Evolutionary conservation across 2,888 invertebrate species (phyloP).

Genomic region (Hedya salicella): DNA sequence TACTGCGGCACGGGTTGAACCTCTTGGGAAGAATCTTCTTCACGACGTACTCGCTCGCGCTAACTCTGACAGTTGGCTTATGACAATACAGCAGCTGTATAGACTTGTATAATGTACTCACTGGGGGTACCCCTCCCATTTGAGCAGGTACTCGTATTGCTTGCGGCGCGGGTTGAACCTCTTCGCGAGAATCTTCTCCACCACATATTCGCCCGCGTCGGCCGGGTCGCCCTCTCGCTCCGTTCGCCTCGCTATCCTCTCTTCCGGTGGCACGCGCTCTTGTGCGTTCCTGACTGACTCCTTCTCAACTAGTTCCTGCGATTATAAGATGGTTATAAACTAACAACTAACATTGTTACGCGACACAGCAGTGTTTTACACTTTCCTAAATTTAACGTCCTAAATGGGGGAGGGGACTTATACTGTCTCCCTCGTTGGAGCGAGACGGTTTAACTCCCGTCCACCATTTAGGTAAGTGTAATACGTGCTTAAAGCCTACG

Average conservation of each 20-base stretch:
- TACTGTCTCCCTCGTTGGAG: no score
- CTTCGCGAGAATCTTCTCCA: slow-evolving; percentile 94
- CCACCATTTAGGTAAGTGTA: no score
- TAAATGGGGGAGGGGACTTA: no score
- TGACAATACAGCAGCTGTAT: no score
- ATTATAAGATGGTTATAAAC: not conserved
- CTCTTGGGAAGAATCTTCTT: slow-evolving; percentile 94
- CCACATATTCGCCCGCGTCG: slow-evolving; percentile 88
- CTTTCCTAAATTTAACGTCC: no score
- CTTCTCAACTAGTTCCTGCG: slow-evolving; percentile 56
- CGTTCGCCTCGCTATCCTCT: slow-evolving; percentile 79
- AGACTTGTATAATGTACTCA: slow-evolving; percentile 70
- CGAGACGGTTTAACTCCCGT: no score
- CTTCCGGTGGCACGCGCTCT: slow-evolving; percentile 78
- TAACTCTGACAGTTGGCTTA: no score
- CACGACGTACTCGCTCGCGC: slow-evolving; percentile 89
- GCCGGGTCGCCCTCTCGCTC: slow-evolving; percentile 68
- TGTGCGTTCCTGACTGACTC: slow-evolving; percentile 78
- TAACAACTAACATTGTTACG: no score
- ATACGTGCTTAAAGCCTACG: no score
- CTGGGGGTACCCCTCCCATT: slow-evolving; percentile 93
- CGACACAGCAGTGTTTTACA: no score
- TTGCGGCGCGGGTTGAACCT: slow-evolving; percentile 91
- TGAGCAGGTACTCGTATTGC: slow-evolving; percentile 92
- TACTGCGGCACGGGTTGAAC: slow-evolving; percentile 90